A percentile compares a stretch with the other conserved stretches of the same genome.
Evolutionary conservation across 2,888 invertebrate species (phyloP).

Genomic region (Xanthorhoe designata): DNA sequence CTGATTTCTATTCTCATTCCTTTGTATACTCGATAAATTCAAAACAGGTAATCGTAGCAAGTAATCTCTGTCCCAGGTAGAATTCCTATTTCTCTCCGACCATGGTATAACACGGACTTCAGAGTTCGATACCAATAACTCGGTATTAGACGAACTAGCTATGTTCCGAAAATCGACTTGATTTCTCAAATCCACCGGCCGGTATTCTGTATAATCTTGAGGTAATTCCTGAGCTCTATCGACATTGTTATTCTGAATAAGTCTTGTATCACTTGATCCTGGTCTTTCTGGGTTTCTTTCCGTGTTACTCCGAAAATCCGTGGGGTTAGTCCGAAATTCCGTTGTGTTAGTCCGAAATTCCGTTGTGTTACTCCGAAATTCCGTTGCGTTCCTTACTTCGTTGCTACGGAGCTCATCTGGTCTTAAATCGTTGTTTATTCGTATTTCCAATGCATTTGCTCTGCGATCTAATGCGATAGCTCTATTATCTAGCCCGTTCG

Average conservation of each 20-base stretch:
- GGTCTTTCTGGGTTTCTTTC: slow-evolving; percentile 13
- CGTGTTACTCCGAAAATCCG: not conserved
- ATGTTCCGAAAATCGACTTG: slow-evolving; percentile 19
- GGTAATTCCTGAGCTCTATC: slow-evolving; percentile 20
- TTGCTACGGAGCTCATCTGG: not conserved
- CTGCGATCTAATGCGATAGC: not conserved
- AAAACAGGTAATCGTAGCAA: slow-evolving; percentile 66
- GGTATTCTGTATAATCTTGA: slow-evolving; percentile 1
- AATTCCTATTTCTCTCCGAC: slow-evolving; percentile 58
- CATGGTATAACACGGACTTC: slow-evolving; percentile 66
- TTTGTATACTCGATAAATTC: slow-evolving; percentile 62
- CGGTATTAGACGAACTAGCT: slow-evolving; percentile 36
- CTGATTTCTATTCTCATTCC: slow-evolving; percentile 23
- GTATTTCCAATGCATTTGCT: not conserved
- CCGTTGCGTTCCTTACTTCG: not conserved
- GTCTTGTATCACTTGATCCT: slow-evolving; percentile 4
- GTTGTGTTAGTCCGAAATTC: slow-evolving; percentile 4
- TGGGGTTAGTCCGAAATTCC: too few species aligned
- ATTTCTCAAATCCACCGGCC: not conserved
- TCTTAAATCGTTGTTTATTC: not conserved
- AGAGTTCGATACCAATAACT: slow-evolving; percentile 26
- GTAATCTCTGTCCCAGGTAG: slow-evolving; percentile 68
- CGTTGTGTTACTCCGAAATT: slow-evolving; percentile 5
- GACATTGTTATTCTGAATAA: slow-evolving; percentile 11
- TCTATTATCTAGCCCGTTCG: not conserved